phyloP scores from a whole-genome alignment of 2,797 vertebrate genomes.

The Neomorphus geoffroyi region DNA sequence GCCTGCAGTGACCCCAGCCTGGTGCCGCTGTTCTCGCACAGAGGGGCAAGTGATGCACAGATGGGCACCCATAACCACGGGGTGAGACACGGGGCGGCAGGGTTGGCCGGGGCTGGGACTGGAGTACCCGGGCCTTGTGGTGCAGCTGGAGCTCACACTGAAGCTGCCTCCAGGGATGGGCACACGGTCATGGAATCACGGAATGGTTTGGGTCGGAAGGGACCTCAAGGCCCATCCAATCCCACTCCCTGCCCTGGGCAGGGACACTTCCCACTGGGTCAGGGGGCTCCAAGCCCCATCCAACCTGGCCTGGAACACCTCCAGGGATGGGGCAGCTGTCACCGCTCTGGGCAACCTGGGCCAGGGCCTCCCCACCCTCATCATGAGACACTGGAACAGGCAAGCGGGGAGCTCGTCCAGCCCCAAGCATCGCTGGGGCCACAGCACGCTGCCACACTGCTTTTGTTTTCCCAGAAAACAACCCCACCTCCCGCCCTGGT shows the following conservation, averaged over 20 bases:
- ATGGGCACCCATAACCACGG: accelerated
- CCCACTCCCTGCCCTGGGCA: no score
- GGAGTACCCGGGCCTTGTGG: neutral
- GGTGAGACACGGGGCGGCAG: accelerated
- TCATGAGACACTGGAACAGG: no score
- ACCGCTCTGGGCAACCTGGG: no score
- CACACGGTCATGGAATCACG: no score
- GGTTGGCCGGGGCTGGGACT: neutral
- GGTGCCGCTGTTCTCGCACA: accelerated
- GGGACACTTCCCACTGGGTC: no score
- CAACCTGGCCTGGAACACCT: no score
- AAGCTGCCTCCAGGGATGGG: neutral
- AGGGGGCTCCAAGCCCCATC: no score
- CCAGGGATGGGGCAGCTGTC: no score
- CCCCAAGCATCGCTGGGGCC: neutral
- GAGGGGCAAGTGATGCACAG: neutral
- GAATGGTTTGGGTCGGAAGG: no score
- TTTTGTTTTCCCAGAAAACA: constrained; percentile 61
- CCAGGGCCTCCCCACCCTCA: no score
- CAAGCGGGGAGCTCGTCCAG: neutral
- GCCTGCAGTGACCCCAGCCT: neutral
- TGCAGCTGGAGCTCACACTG: accelerated
- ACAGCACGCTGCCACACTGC: neutral
- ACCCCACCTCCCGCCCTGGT: neutral
- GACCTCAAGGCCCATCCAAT: no score